These are phyloP conservation scores for Diplazon laetatorius DNA, from an alignment of 2,888 invertebrate species.

Conservation along the genomic window DNA sequence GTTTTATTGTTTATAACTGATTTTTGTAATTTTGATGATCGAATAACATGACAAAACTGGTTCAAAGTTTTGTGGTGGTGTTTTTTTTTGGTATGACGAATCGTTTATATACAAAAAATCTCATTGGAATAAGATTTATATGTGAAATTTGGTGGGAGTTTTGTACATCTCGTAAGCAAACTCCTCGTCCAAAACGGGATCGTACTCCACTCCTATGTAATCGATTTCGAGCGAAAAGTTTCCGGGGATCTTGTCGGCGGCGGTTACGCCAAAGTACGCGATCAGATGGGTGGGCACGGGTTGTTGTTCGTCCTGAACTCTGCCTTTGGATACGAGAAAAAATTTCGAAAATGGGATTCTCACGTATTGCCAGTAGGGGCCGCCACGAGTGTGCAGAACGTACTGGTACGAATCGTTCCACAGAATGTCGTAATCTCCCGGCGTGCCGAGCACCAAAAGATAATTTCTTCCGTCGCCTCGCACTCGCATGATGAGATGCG, in stretches of 20 bases:
- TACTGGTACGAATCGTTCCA: slow-evolving; percentile 96
- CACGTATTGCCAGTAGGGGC: slow-evolving; percentile 97
- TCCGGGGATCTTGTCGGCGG: slow-evolving; percentile 91
- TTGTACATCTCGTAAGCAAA: slow-evolving; percentile 97
- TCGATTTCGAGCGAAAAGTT: slow-evolving; percentile 95
- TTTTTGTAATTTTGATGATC: not conserved
- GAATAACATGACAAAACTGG: not conserved
- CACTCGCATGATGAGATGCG: slow-evolving; percentile 89
- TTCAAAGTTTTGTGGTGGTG: no score
- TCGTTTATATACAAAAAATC: slow-evolving; percentile 36
- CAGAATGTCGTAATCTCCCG: slow-evolving; percentile 91
- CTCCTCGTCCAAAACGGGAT: slow-evolving; percentile 91
- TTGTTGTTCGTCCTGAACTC: slow-evolving; percentile 92
- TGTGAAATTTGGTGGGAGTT: slow-evolving; percentile 66
- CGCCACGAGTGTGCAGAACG: slow-evolving; percentile 95
- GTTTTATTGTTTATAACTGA: slow-evolving; percentile 52
- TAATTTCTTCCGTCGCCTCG: slow-evolving; percentile 98
- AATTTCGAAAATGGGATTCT: slow-evolving; percentile 98
- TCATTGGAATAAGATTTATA: slow-evolving; percentile 44
- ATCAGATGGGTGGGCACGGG: slow-evolving; percentile 86
- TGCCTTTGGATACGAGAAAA: slow-evolving; percentile 91
- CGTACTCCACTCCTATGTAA: slow-evolving; percentile 93
- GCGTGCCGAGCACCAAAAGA: slow-evolving; percentile 89
- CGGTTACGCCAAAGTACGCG: slow-evolving; percentile 91
- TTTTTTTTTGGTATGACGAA: not conserved